Evolutionary conservation across 2,888 invertebrate genomes (phyloP).

Genomic region (Noctua pronuba): DNA sequence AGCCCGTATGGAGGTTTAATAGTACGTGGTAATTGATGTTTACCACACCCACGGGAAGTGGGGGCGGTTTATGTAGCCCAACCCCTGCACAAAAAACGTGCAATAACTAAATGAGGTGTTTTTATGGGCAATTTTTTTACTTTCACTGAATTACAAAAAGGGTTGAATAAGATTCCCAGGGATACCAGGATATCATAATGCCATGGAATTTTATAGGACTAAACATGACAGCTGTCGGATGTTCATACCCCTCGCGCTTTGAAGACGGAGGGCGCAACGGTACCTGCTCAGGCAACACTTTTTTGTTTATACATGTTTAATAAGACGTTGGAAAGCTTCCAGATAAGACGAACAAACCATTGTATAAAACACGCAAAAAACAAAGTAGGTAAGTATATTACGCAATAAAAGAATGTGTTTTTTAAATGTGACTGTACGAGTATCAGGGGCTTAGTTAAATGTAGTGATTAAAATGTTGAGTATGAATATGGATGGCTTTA

Average conservation of each 20-base stretch:
- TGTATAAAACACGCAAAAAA: not conserved
- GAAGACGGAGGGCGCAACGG: not conserved
- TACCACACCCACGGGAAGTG: slow-evolving; percentile 16
- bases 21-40: slow-evolving; percentile 18
- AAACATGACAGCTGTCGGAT: slow-evolving; percentile 44
- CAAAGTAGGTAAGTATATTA: too few species aligned
- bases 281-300: not conserved
- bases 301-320: slow-evolving; percentile 31
- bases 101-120: not conserved
- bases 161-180: slow-evolving; percentile 29
- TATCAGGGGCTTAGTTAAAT: slow-evolving; percentile 73
- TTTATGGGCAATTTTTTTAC: not conserved
- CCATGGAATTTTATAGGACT: slow-evolving; percentile 18
- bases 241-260: not conserved
- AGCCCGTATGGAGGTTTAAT: slow-evolving; percentile 5
- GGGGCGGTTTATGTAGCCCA: slow-evolving; percentile 10
- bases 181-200: slow-evolving; percentile 47
- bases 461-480: slow-evolving; percentile 45
- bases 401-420: not conserved
- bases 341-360: not conserved
- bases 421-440: not conserved
- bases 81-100: slow-evolving; percentile 16
- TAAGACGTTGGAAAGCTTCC: not conserved
- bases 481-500: too few species aligned
- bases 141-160: slow-evolving; percentile 25